phyloP scores from a whole-genome alignment of 2,797 vertebrate genomes.

The Epinephelus coioides region DNA sequence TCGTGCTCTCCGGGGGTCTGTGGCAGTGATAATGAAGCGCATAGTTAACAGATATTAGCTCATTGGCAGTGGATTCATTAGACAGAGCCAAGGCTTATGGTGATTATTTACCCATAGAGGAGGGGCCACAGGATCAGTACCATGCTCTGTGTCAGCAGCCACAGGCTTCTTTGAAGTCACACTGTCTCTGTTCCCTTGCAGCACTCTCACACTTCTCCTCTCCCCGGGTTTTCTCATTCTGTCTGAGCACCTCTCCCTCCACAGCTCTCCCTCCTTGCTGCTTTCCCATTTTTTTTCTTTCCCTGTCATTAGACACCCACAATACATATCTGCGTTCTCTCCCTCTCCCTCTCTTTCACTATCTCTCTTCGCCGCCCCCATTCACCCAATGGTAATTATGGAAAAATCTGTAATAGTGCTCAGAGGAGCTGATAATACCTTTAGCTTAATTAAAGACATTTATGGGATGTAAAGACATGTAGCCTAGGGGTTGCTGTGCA shows the following conservation, averaged over 20 bases:
- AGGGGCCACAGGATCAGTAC: conserved; percentile 70
- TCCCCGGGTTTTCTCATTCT: conserved; percentile 57
- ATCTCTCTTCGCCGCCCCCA: conserved; percentile 72
- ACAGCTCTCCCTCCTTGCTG: conserved; percentile 43
- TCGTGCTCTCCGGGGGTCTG: conserved; percentile 71
- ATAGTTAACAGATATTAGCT: conserved; percentile 84
- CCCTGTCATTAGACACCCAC: conserved; percentile 79
- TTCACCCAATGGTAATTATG: conserved; percentile 86
- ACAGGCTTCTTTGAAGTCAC: conserved; percentile 76
- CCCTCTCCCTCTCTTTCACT: conserved; percentile 39
- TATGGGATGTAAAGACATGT: conserved; percentile 87
- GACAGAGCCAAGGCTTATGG: conserved; percentile 78
- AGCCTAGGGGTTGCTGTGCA: conserved; percentile 78
- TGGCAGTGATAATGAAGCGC: conserved; percentile 80
- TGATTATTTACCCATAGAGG: conserved; percentile 82
- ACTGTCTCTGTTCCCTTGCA: conserved; percentile 54
- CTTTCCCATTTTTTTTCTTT: conserved; percentile 37
- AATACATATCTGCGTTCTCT: conserved; percentile 66
- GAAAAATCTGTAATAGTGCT: conserved; percentile 84
- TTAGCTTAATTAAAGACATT: conserved; percentile 90
- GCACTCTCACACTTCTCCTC: conserved; percentile 54
- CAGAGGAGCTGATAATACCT: conserved; percentile 87
- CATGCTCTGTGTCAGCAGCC: conserved; percentile 71
- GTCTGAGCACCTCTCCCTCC: conserved; percentile 57
- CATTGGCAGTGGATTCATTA: conserved; percentile 82